phyloP scores from a whole-genome alignment of 2,888 invertebrate species.

The Autographa pulchrina region DNA sequence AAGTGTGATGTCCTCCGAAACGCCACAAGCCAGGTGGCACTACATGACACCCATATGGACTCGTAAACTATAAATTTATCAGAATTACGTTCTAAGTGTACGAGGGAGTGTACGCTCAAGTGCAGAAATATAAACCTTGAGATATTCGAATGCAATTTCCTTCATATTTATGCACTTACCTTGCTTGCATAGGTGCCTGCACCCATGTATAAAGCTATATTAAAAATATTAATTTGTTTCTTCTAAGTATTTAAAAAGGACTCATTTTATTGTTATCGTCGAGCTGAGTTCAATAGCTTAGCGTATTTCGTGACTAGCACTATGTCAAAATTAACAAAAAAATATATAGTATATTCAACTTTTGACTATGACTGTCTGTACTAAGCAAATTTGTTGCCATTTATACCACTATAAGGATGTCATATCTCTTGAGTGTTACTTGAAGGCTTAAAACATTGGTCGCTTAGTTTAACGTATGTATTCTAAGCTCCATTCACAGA shows the following conservation, averaged over 20 bases:
- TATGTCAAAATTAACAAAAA: too few species aligned
- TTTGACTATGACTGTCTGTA: background rate
- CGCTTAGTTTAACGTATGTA: background rate
- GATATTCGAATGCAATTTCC: background rate
- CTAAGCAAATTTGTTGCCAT: slow-evolving; percentile 26
- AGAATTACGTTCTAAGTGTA: slow-evolving; percentile 16
- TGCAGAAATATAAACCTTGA: background rate
- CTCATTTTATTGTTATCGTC: too few species aligned
- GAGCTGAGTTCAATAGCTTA: too few species aligned
- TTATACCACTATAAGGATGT: slow-evolving; percentile 25
- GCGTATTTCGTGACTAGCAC: too few species aligned
- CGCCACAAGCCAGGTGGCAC: background rate
- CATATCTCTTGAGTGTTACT: background rate
- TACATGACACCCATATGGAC: slow-evolving; percentile 5
- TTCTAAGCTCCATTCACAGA: background rate
- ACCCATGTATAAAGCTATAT: too few species aligned
- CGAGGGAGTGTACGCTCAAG: background rate
- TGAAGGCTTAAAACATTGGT: background rate
- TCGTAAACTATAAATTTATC: slow-evolving; percentile 20
- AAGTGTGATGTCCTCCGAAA: background rate
- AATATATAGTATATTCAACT: too few species aligned
- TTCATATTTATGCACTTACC: too few species aligned
- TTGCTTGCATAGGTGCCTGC: too few species aligned
- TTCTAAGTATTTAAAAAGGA: too few species aligned
- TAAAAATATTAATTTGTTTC: too few species aligned